Conservation (phyloP, 2,888 invertebrate genomes). For the Epinotia brunnichana region DNA sequence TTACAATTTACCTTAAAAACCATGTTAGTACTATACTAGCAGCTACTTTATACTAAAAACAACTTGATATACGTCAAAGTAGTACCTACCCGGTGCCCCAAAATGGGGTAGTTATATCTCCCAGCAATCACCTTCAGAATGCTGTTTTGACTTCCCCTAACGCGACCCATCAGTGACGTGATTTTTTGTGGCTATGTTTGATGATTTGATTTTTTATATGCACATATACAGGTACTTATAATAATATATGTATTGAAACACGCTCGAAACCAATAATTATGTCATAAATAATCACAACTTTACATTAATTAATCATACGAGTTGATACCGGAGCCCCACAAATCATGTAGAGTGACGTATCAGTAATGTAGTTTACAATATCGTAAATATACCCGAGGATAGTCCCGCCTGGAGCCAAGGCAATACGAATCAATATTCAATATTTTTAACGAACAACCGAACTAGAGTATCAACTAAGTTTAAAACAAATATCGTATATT, state of each 20-base stretch:
- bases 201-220: too few relatives aligned
- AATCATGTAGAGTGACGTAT: slow-evolving; percentile 23
- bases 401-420: not conserved
- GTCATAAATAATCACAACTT: slow-evolving; percentile 11
- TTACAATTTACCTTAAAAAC: too few relatives aligned
- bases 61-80: too few relatives aligned
- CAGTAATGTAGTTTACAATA: slow-evolving; percentile 4
- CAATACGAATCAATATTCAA: not conserved
- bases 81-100: too few relatives aligned
- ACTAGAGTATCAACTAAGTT: slow-evolving; percentile 7
- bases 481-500: slow-evolving; percentile 24
- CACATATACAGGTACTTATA: too few relatives aligned
- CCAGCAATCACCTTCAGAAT: too few relatives aligned
- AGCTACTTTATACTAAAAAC: too few relatives aligned
- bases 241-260: not conserved
- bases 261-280: not conserved
- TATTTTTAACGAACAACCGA: slow-evolving; percentile 17
- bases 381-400: not conserved
- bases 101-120: too few relatives aligned
- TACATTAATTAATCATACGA: slow-evolving; percentile 21
- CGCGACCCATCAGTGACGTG: too few relatives aligned
- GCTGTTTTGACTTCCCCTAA: too few relatives aligned
- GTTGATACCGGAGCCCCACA: slow-evolving; percentile 2
- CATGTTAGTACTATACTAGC: too few relatives aligned
- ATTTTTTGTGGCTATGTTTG: too few relatives aligned